A percentile compares a stretch with the other conserved stretches of the same genome.
phyloP scores from a whole-genome alignment of 2,797 vertebrate genomes.

The Miichthys miiuy region DNA sequence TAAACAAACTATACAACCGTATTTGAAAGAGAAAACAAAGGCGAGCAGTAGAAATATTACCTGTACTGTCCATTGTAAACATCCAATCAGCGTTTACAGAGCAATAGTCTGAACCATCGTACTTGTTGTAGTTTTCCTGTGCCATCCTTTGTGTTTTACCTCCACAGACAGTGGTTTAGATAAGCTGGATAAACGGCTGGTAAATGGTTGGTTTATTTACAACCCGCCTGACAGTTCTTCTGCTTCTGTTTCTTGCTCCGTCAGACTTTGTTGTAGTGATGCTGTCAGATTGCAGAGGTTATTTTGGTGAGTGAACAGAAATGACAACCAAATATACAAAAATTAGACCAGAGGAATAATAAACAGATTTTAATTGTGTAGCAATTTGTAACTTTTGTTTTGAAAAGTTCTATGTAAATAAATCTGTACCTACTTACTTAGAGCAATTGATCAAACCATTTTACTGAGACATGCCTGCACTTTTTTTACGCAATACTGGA shows the following conservation, averaged over 20 bases:
- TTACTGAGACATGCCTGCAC: neutral
- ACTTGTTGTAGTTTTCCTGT: neutral
- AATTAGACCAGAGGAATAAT: slow-evolving; percentile 7
- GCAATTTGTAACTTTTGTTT: slow-evolving; percentile 32
- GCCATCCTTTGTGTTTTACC: neutral
- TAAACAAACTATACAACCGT: too few relatives aligned
- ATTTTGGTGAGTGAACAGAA: neutral
- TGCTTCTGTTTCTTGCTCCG: neutral
- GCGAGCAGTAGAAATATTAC: too few relatives aligned
- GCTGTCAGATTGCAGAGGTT: neutral
- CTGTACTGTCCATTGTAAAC: too few relatives aligned
- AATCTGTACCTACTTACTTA: neutral
- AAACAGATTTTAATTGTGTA: slow-evolving; percentile 12
- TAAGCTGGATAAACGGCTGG: neutral
- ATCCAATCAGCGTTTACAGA: too few relatives aligned
- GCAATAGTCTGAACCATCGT: neutral
- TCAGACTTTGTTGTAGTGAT: neutral
- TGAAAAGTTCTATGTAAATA: slow-evolving; percentile 12
- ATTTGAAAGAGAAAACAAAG: neutral
- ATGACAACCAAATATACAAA: neutral
- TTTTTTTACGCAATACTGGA: neutral
- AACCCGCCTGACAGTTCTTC: neutral
- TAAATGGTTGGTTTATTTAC: neutral
- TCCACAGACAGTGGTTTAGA: neutral
- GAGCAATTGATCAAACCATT: neutral